Conservation (phyloP, 2,113 vertebrate genomes). For the Ageneiosus marmoratus region DNA sequence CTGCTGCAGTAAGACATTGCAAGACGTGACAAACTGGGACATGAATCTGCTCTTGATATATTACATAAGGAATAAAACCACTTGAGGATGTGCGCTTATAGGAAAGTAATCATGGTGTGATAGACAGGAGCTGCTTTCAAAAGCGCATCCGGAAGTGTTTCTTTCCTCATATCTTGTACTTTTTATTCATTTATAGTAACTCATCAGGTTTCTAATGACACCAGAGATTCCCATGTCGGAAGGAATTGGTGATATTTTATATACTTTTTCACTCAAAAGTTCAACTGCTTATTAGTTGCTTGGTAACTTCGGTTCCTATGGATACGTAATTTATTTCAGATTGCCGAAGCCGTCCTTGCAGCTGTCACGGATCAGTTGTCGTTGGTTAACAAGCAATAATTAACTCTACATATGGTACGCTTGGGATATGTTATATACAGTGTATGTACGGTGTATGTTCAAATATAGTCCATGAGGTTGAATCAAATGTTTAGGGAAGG, state of each 20-base stretch:
- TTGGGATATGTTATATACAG: background rate
- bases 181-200: background rate
- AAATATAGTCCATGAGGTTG: background rate
- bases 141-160: background rate
- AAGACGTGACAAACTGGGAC: background rate
- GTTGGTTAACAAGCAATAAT: background rate
- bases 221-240: background rate
- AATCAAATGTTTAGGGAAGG: background rate
- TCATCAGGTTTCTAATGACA: background rate
- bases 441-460: background rate
- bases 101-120: background rate
- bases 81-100: background rate
- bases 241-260: background rate
- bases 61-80: background rate
- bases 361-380: background rate
- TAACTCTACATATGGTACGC: background rate
- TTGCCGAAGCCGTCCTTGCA: background rate
- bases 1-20: background rate
- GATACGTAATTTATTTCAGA: background rate
- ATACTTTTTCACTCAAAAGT: background rate
- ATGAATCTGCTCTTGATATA: background rate
- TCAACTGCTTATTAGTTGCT: no score
- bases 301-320: background rate
- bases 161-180: background rate
- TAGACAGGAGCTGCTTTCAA: background rate